Conservation (phyloP, 2,888 invertebrate genomes). For the Nephrotoma flavescens region DNA sequence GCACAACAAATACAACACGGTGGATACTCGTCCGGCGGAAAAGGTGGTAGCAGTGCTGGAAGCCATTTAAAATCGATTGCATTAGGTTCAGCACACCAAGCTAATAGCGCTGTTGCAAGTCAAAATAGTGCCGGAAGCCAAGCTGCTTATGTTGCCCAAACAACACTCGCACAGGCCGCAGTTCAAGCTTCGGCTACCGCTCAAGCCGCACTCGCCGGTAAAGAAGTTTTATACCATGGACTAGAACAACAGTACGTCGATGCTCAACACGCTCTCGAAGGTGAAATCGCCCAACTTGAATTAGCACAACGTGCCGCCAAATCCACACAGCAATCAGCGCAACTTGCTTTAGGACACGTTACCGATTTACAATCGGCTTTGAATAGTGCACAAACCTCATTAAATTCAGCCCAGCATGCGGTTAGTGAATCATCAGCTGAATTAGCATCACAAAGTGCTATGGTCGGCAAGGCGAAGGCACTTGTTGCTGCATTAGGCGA, state of each 20-base stretch:
- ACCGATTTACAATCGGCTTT: slow-evolving; percentile 50
- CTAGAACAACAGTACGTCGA: slow-evolving; percentile 55
- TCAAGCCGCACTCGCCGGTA: slow-evolving; percentile 44
- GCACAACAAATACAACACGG: neutral
- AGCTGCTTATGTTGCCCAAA: slow-evolving; percentile 47
- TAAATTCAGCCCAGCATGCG: slow-evolving; percentile 52
- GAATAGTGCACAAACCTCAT: slow-evolving; percentile 55
- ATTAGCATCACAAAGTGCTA: slow-evolving; percentile 53
- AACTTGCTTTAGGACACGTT: slow-evolving; percentile 51
- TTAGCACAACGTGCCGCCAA: slow-evolving; percentile 53
- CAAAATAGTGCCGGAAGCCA: slow-evolving; percentile 56
- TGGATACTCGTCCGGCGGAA: slow-evolving; percentile 4
- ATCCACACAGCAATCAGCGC: slow-evolving; percentile 46
- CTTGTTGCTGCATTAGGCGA: slow-evolving; percentile 45
- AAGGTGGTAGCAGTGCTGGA: slow-evolving; percentile 43
- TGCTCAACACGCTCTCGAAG: slow-evolving; percentile 47
- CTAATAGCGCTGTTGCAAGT: slow-evolving; percentile 47
- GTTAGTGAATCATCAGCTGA: slow-evolving; percentile 55
- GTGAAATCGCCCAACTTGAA: slow-evolving; percentile 53
- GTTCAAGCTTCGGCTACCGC: slow-evolving; percentile 47
- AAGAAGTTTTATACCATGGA: slow-evolving; percentile 42
- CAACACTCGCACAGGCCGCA: slow-evolving; percentile 55
- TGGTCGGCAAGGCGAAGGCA: slow-evolving; percentile 56
- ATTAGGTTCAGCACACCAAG: slow-evolving; percentile 53
- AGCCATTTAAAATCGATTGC: slow-evolving; percentile 50